Percentiles rank a stretch among this genome's conserved stretches.
These are phyloP conservation scores for Epinephelus awoara DNA, from an alignment of 2,797 vertebrate species.

Conservation along the genomic window DNA sequence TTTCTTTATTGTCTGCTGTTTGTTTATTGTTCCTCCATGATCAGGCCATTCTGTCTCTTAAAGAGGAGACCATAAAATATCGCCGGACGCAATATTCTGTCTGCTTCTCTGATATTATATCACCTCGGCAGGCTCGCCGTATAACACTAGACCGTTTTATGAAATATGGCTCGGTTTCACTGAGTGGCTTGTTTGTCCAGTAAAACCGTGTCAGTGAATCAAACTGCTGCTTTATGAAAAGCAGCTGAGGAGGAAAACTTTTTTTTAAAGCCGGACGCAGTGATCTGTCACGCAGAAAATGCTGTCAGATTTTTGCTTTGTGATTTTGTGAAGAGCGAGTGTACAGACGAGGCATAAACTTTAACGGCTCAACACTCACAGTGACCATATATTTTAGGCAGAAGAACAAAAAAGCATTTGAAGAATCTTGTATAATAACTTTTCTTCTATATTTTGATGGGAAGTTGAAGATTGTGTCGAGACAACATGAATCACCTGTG, in stretches of 20 bases:
- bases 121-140: conserved; percentile 38
- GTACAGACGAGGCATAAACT: not conserved
- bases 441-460: not conserved
- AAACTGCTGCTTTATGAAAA: conserved; percentile 40
- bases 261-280: conserved; percentile 12
- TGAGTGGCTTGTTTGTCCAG: conserved; percentile 58
- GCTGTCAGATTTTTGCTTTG: not conserved
- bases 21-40: conserved; percentile 75
- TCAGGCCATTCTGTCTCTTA: conserved; percentile 64
- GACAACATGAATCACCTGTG: not conserved
- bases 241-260: not conserved
- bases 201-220: conserved; percentile 59
- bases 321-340: not conserved
- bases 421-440: not conserved
- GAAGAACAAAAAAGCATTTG: not conserved
- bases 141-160: conserved; percentile 57
- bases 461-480: not conserved
- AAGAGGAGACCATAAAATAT: conserved; percentile 64
- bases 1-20: conserved; percentile 62
- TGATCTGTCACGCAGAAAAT: not conserved
- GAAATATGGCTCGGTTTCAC: conserved; percentile 59
- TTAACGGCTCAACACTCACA: not conserved
- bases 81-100: conserved; percentile 35
- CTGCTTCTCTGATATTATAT: conserved; percentile 60
- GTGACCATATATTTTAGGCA: not conserved